A percentile compares a stretch with the other conserved stretches of the same genome.
Evolutionary conservation across 1,140 invertebrate genomes (phyloP).

Genomic region (Campodea augens): DNA sequence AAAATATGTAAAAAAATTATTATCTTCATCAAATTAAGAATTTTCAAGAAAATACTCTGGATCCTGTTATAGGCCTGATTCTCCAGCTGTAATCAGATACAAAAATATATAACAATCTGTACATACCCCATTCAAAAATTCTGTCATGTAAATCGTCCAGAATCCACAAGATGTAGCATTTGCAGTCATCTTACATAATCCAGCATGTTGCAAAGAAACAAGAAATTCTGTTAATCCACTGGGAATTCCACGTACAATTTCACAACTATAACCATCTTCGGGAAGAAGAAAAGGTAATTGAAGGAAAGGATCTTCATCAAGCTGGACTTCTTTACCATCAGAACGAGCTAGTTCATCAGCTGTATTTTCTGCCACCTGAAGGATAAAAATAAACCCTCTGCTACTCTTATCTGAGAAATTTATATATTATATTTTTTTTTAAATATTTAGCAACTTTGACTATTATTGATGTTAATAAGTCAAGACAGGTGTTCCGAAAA

Average conservation of each 20-base stretch:
- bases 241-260: conserved; percentile 80
- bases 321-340: conserved; percentile 62
- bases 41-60: no score
- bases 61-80: no score
- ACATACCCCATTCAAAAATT: conserved; percentile 13
- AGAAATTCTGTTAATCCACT: conserved; percentile 83
- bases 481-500: no score
- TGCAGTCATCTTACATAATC: conserved; percentile 68
- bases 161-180: conserved; percentile 76
- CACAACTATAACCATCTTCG: conserved; percentile 95
- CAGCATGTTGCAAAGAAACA: conserved; percentile 62
- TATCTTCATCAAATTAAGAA: no score
- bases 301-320: conserved; percentile 71
- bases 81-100: no score
- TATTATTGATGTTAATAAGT: no score
- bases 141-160: conserved; percentile 85
- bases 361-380: conserved; percentile 64
- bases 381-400: background rate
- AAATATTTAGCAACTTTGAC: no score
- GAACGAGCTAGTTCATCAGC: conserved; percentile 78
- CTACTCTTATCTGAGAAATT: no score
- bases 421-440: no score
- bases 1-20: no score
- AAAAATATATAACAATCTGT: background rate
- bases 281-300: conserved; percentile 80